Base-by-base conservation (phyloP, 2,888 invertebrate species). In the Lithosia quadra region DNA sequence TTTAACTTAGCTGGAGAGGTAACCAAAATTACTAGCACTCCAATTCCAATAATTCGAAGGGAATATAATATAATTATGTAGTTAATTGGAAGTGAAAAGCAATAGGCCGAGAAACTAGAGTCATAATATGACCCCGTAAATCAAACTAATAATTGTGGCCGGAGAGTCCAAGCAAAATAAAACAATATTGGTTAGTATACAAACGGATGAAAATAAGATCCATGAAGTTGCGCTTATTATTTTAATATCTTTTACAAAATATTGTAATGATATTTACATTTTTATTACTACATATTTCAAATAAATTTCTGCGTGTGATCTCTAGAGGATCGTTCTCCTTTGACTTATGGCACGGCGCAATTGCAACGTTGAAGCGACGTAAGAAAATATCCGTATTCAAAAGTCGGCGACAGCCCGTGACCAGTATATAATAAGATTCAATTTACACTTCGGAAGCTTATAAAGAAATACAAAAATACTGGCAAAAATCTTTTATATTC, bases 361-460 rank as follows among this genome's bases (percentile, higher is more conserved):
- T 74, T 80, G 82, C 82, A 80, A 69, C 74, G 65, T 71, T 68
- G 78, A 68, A 65, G 62, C 67, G 57, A 43, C 67, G 73, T 77
- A 89, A 91, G 91, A 90, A 92, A 92, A 92, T 89, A 91, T 91
- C 89, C 86, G 90, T 90, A 91, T 92, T 91, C 90, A 90, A 87
- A 91, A 89, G 87, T 90, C 87, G 86, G 86, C 87, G 84, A 83
- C 85, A 82, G 83, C 84, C 83, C 90, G 91, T 91, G 91, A 90
- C 90, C 88, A 84, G 88, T 87, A 87, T 88, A 83, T 83, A 84
- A 81, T 81, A 82, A 79, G 79, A 79, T 84, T 81, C 82, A 78
- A 85, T 84, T 84, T 84, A 82, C 77, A 75, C 80, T 80, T 80
- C 78, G 73, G 82, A 73, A 78, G 78, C 71, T 80, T 78, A 69